phyloP scores from a whole-genome alignment of 1,140 invertebrate genomes.

The Penaeus vannamei region DNA sequence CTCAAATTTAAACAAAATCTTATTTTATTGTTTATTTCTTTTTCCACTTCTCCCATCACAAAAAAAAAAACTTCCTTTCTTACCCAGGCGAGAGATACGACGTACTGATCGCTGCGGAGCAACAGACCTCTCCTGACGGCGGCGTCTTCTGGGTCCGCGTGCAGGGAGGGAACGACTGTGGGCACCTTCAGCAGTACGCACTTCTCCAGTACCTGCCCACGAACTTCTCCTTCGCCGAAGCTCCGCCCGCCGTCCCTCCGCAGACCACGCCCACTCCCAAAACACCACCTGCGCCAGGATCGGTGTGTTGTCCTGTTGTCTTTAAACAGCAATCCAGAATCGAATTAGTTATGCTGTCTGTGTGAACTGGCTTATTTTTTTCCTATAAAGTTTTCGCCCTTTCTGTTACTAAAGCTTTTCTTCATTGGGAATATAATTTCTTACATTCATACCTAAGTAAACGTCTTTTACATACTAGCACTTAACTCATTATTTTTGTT shows the following conservation, averaged over 20 bases:
- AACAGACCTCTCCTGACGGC: slow-evolving; percentile 69
- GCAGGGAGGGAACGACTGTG: slow-evolving; percentile 87
- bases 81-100: slow-evolving; percentile 91
- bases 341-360: too few species aligned
- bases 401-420: too few species aligned
- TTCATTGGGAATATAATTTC: too few species aligned
- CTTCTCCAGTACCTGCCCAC: slow-evolving; percentile 50
- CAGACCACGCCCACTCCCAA: neutral
- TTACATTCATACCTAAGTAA: too few species aligned
- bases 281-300: neutral
- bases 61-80: slow-evolving; percentile 69
- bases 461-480: too few species aligned
- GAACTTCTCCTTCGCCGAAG: neutral
- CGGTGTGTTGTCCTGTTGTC: too few species aligned
- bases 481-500: too few species aligned
- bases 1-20: too few species aligned
- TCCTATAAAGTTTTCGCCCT: too few species aligned
- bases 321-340: too few species aligned
- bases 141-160: slow-evolving; percentile 88
- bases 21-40: too few species aligned
- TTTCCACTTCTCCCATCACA: neutral
- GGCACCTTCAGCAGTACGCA: slow-evolving; percentile 68
- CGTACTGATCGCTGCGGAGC: slow-evolving; percentile 83
- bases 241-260: neutral
- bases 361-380: too few species aligned